A percentile compares a stretch with the other conserved stretches of the same genome.
Evolutionary conservation across 2,888 invertebrate species (phyloP).

Genomic region (Dasysyrphus albostriatus): DNA sequence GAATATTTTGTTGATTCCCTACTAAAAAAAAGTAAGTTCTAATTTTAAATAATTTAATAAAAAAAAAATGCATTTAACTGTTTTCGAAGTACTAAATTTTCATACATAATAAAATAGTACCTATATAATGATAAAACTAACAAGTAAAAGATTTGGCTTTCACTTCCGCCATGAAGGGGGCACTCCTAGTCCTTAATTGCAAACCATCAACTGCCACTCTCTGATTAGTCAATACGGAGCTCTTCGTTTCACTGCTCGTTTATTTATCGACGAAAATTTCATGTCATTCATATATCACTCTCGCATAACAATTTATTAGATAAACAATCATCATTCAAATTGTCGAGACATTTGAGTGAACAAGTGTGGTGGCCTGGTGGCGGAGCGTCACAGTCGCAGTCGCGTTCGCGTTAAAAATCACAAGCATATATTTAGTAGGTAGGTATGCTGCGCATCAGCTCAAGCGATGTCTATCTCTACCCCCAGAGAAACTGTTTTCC

Average conservation of each 20-base stretch:
- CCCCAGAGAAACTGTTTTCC: conserved; percentile 24
- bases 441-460: conserved; percentile 15
- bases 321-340: conserved; percentile 77
- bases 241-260: conserved; percentile 66
- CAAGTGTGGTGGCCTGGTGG: conserved; percentile 64
- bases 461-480: conserved; percentile 41
- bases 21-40: no score
- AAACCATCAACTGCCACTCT: not conserved
- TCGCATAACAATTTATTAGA: conserved; percentile 78
- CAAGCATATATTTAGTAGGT: not conserved
- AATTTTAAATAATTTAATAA: no score
- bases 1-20: no score
- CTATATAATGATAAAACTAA: not conserved
- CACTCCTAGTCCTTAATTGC: conserved; percentile 50
- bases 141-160: conserved; percentile 39
- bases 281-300: conserved; percentile 79
- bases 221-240: conserved; percentile 56
- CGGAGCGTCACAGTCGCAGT: not conserved
- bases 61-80: no score
- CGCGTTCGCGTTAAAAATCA: conserved; percentile 34
- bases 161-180: conserved; percentile 25
- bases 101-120: no score
- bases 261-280: conserved; percentile 78
- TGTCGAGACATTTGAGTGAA: conserved; percentile 75
- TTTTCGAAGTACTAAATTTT: no score